These are phyloP conservation scores for Scaptomyza hsui DNA, from an alignment of 1,140 invertebrate species.

Conservation along the genomic window DNA sequence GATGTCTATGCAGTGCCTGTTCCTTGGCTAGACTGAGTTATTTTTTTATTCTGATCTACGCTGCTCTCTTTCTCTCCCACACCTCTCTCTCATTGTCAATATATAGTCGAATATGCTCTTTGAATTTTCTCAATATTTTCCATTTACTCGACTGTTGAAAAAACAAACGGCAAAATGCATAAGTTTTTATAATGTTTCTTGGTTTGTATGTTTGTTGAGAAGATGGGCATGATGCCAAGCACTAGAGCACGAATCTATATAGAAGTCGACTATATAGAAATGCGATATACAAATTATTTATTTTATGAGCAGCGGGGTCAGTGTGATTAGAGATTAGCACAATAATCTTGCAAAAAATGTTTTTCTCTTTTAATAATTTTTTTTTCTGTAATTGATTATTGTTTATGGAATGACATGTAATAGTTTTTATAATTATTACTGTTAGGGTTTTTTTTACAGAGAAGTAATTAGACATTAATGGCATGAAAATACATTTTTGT, in stretches of 20 bases:
- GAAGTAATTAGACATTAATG: too few relatives aligned
- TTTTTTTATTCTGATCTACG: background rate
- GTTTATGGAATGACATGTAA: background rate
- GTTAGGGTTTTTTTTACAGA: too few relatives aligned
- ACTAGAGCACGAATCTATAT: conserved; percentile 2
- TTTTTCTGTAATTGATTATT: background rate
- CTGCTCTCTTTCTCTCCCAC: background rate
- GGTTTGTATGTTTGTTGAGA: conserved; percentile 27
- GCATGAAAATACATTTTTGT: too few relatives aligned
- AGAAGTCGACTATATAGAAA: conserved; percentile 6
- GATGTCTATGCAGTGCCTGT: conserved; percentile 38
- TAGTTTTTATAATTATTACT: background rate
- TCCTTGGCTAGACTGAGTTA: conserved; percentile 58
- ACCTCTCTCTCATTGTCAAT: conserved; percentile 15
- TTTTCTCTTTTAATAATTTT: background rate
- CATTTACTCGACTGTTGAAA: conserved; percentile 4
- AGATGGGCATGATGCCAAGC: conserved; percentile 61
- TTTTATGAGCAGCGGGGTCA: background rate
- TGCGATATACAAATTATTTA: conserved; percentile 9
- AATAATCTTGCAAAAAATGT: background rate
- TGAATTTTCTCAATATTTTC: conserved; percentile 43
- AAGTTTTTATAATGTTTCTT: conserved; percentile 50
- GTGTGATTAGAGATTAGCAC: background rate
- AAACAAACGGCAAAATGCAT: conserved; percentile 28
- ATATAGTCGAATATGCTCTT: conserved; percentile 32